Conservation (phyloP, 2,113 vertebrate genomes). For the Nyctibius bracteatus region DNA sequence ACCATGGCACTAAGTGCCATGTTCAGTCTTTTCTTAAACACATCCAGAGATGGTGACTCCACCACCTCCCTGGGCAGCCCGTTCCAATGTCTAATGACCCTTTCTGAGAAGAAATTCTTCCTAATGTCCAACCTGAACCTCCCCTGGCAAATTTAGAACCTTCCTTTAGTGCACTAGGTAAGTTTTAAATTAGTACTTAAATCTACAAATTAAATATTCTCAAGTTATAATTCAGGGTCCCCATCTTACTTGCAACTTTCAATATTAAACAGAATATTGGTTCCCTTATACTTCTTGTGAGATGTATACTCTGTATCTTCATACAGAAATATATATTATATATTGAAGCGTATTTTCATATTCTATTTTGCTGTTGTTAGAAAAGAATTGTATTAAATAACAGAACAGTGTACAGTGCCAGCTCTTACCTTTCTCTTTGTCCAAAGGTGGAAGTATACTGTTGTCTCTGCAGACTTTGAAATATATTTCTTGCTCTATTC, state of each 20-base stretch:
- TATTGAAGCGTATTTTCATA: not conserved
- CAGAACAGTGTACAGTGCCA: not conserved
- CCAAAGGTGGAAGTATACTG: constrained; percentile 96
- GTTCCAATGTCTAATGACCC: no score
- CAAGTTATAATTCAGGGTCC: not conserved
- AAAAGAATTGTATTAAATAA: not conserved
- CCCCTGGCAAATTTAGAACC: not conserved
- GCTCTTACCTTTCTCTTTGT: constrained; percentile 95
- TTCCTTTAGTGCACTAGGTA: not conserved
- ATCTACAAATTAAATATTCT: not conserved
- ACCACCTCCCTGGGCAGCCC: no score
- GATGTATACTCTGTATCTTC: not conserved
- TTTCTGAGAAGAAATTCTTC: no score
- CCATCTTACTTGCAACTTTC: not conserved
- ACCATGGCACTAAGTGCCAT: no score
- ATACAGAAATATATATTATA: not conserved
- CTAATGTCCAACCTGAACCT: no score
- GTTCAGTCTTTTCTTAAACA: no score
- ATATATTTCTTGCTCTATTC: constrained; percentile 97
- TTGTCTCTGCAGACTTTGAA: constrained; percentile 99
- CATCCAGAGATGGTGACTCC: no score
- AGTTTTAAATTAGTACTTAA: not conserved
- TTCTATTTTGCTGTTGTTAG: not conserved
- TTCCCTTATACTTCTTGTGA: not conserved
- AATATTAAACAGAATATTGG: not conserved